Base-by-base conservation (phyloP, 1,140 invertebrate species). In the Melanaphis sacchari region DNA sequence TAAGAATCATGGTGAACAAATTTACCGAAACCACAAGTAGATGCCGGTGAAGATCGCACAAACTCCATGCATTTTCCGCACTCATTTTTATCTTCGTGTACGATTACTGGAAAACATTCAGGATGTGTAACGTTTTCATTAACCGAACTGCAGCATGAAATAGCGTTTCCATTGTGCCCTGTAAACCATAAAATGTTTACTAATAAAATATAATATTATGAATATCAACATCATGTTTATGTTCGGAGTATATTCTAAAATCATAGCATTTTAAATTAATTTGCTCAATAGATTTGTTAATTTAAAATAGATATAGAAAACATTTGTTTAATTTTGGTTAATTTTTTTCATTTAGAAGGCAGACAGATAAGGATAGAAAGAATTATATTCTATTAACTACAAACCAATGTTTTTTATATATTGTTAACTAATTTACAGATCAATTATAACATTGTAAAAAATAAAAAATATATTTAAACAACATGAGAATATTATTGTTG, bases 11-110 rank as follows among this genome's bases (percentile, higher is more conserved):
- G 36, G 22, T 82, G 22, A 82, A 84, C 8, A 9, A 43, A 43
- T 24, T 94, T 94, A 96, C 96, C 97, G 85, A 98, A 97, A 95
- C 97, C 97, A 91, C 98, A 98, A n/a, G 97, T 97, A 15, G 98
- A 98, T 4, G 98, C 97, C 0, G 98, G 97, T 6, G 98, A 97
- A 0, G 97, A 98, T 84, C 98, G 95, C 0, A 98, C 97, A 94
- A 98, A 98, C 94, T 98, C 97, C 96, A 98, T 97, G 94, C 98
- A 98, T 7, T 96, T 94, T 90, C 96, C 95, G 94, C 97, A 97
- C 94, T 96, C 97, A 0, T 97, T 96, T 95, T 98, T 98, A 0
- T 22, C 36, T 2, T 96, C 96, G 2, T 95, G 96, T 41, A 98
- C 95, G 2, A 95, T 94, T 0, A 98, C 98, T 0, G 98, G 97